Conservation (phyloP, 2,113 vertebrate species). For the Malurus alboscapulatus region DNA sequence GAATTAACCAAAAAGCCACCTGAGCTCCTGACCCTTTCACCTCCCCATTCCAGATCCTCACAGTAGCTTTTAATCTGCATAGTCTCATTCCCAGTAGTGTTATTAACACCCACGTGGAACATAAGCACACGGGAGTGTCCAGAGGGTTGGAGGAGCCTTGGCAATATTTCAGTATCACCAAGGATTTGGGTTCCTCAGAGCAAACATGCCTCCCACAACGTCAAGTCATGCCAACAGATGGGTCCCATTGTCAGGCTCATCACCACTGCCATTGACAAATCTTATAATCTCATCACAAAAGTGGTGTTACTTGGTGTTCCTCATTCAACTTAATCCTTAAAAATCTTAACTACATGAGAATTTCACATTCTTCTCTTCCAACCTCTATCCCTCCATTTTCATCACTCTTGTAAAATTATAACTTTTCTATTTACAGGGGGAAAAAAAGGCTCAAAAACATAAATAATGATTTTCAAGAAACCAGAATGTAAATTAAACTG, state of each 20-base stretch:
- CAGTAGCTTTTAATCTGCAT: conserved; percentile 24
- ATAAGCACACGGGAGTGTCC: background rate
- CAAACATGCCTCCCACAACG: background rate
- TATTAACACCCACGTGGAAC: background rate
- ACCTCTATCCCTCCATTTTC: rapidly evolving
- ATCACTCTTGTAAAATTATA: background rate
- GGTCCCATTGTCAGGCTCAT: background rate
- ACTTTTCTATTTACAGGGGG: background rate
- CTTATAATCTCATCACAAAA: background rate
- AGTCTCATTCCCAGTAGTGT: background rate
- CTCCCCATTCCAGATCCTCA: background rate
- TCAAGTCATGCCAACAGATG: conserved; percentile 5
- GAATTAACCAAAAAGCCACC: conserved; percentile 44
- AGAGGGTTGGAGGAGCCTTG: background rate
- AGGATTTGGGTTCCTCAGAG: background rate
- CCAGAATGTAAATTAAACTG: background rate
- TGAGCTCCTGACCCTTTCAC: conserved; percentile 51
- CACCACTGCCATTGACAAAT: background rate
- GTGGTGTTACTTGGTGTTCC: background rate
- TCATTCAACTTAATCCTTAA: background rate
- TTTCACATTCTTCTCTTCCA: background rate
- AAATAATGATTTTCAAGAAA: background rate
- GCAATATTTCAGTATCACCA: background rate
- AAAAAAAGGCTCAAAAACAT: background rate
- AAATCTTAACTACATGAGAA: background rate